Evolutionary conservation across 2,888 invertebrate genomes (phyloP), one percentile per base, ranked within the genome.

Genomic region (Drosophila greeni): DNA sequence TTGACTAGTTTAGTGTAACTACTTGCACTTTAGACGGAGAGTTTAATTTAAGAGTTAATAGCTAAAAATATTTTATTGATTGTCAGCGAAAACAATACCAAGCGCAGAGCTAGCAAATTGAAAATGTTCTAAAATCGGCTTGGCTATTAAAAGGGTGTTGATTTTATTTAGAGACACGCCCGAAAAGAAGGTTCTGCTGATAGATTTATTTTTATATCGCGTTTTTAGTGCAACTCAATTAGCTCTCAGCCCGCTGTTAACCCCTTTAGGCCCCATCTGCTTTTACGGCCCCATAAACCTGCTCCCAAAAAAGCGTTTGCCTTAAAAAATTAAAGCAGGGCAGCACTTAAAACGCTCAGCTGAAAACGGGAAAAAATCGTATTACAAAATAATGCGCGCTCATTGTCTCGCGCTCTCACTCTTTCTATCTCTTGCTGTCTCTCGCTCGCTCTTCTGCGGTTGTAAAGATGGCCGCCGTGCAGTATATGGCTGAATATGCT

Each of bases 391-490:
- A 81, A 71, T 77, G 62, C 54, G 72, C 61, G 61, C 69, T 58
- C 58, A 66, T 59, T 16, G 58, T 36, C 59, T 51, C 64, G 34
- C 40, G 66, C 71, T 51, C 51, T 51, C 31, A 29, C 16, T 20
- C 26, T 33, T n/a, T 24, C 52, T 51, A 61, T 69, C 62, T 58
- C 65, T 55, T 18, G 26, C 31, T 66, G 56, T 59, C 68, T 48
- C 45, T 43, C 79, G 47, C 55, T 57, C 71, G 67, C 47, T 54
- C 55, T 66, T 68, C 72, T 70, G 64, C 79, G 57, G 82, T 83
- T 84, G 85, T 84, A 84, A 82, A 84, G 82, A 82, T 82, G 85
- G 82, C 85, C 82, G 83, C 85, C 82, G 66, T 58, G 55, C 69
- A 73, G 73, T 69, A 75, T 74, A 74, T 59, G 59, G 82, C 84